Percentiles rank a stretch among this genome's conserved stretches.
Evolutionary conservation across 1,140 invertebrate species (phyloP).

Genomic region (Drosophila busckii): DNA sequence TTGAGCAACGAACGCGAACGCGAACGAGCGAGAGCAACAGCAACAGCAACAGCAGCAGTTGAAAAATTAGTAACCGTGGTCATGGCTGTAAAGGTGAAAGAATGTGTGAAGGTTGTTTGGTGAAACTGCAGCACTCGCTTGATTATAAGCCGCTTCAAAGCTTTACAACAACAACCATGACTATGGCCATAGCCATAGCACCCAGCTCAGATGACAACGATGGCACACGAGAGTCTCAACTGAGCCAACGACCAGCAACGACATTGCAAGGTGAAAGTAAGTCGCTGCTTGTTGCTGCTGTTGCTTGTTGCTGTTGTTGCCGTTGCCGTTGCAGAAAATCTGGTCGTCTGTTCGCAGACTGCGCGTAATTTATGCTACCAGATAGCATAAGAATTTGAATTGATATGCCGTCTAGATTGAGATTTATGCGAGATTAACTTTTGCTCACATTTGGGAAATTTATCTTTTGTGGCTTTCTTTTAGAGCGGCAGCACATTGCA

Average conservation of each 20-base stretch:
- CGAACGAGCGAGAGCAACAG: conserved; percentile 17
- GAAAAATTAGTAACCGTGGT: conserved; percentile 77
- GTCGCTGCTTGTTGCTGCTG: conserved; percentile 39
- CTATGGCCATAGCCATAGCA: conserved; percentile 11
- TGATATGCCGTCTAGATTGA: conserved; percentile 64
- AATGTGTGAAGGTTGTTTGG: conserved; percentile 79
- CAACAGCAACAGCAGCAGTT: conserved; percentile 8
- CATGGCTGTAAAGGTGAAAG: conserved; percentile 79
- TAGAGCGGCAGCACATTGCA: conserved; percentile 91
- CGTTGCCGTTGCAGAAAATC: conserved; percentile 18
- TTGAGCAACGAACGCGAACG: conserved; percentile 62
- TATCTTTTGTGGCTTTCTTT: conserved; percentile 53
- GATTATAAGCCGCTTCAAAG: conserved; percentile 50
- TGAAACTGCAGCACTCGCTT: conserved; percentile 69
- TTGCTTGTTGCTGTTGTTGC: conserved; percentile 15
- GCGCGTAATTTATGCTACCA: conserved; percentile 62
- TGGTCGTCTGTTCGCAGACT: conserved; percentile 18
- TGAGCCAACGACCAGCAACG: conserved; percentile 79
- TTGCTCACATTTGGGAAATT: conserved; percentile 56
- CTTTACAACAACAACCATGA: conserved; percentile 38
- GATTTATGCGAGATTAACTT: conserved; percentile 63
- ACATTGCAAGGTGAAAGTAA: conserved; percentile 79
- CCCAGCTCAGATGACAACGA: conserved; percentile 8
- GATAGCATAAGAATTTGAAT: conserved; percentile 64
- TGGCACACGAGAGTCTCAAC: conserved; percentile 48